Evolutionary conservation across 2,797 vertebrate species (phyloP).

Genomic region (Scomberomorus guttatus): DNA sequence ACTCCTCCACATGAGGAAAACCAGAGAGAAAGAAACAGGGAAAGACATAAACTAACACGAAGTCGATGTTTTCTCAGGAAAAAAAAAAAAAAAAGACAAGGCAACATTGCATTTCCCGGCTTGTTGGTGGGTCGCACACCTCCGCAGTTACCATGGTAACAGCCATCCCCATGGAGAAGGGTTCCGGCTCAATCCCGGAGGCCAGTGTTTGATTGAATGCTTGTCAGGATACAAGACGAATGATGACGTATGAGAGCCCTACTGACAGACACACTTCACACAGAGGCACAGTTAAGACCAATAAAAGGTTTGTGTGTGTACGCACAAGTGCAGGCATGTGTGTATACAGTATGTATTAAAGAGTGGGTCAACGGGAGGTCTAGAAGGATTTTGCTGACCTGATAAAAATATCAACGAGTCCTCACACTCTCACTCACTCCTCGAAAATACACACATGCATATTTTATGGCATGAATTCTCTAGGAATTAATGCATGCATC

Average conservation of each 20-base stretch:
- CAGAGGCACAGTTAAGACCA: slow-evolving; percentile 57
- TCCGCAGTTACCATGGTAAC: slow-evolving; percentile 80
- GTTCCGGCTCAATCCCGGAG: slow-evolving; percentile 68
- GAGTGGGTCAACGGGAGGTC: slow-evolving; percentile 49
- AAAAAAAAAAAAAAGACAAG: slow-evolving; percentile 26
- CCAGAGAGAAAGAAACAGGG: slow-evolving; percentile 2
- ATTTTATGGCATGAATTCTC: slow-evolving; percentile 44
- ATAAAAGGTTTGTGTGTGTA: slow-evolving; percentile 30
- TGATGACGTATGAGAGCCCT: slow-evolving; percentile 66
- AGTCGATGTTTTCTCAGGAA: slow-evolving; percentile 51
- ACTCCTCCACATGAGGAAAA: slow-evolving; percentile 6
- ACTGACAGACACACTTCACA: slow-evolving; percentile 69
- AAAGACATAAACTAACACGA: slow-evolving; percentile 45
- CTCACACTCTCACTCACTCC: slow-evolving; percentile 20
- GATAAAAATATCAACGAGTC: slow-evolving; percentile 69
- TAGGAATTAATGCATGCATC: slow-evolving; percentile 14
- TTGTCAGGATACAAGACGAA: slow-evolving; percentile 74
- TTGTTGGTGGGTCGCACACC: slow-evolving; percentile 68
- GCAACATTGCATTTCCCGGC: slow-evolving; percentile 53
- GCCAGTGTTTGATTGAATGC: slow-evolving; percentile 79
- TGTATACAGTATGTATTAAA: slow-evolving; percentile 40
- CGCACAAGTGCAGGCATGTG: slow-evolving; percentile 19
- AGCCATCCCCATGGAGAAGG: slow-evolving; percentile 65
- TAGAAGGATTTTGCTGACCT: slow-evolving; percentile 48
- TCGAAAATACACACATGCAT: slow-evolving; percentile 48